Evolutionary conservation across 2,797 vertebrate genomes (phyloP), one percentile per base, ranked within the genome.

Genomic region (Melanotaenia trifasciata): DNA sequence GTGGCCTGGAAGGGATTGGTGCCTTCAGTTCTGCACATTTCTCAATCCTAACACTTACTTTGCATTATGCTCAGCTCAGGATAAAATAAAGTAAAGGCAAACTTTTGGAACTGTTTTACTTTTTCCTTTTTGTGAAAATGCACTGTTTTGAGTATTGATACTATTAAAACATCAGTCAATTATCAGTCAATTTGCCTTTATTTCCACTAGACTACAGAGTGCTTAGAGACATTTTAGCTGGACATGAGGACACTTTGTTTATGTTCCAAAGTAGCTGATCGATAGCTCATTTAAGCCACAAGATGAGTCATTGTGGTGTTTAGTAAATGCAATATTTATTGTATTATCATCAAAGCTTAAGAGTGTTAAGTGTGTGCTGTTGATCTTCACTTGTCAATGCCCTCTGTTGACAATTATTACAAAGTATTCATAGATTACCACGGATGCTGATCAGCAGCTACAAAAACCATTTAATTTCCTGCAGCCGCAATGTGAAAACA

Each of bases 41-140:
- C 85, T 84, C 90, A 89, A 91, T 91, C 85, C 88, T 89, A 94
- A 92, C 90, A 94, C 87, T 93, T 92, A 94, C 86, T 93, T 92
- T 90, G 87, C 89, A 92, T 92, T 91, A 85, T 90, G 90, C 87
- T 93, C 87, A 89, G 84, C 89, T 93, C 89, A 92, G 87, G 81
- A 78, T 89, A 89, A 93, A 92, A 87, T 67, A 71, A 92, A 92
- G 86, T 89, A 62, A 24, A 38, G 72, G 47, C 51, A 86, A 91
- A 93, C 85, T 90, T 92, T 90, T 59, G 58, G 62, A 84, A 90
- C 76, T 71, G 47, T 60, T 82, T 81, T 32, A 80, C 80, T 86
- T 87, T 76, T 73, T 32, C 60, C 66, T 70, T 58, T 83, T 82
- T 85, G 79, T 72, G 62, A 83, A 78, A 84, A 80, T 64, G 80